A percentile compares a stretch with the other conserved stretches of the same genome.
Conservation (phyloP, 1,140 invertebrate genomes). For the Leptopilina boulardi region DNA sequence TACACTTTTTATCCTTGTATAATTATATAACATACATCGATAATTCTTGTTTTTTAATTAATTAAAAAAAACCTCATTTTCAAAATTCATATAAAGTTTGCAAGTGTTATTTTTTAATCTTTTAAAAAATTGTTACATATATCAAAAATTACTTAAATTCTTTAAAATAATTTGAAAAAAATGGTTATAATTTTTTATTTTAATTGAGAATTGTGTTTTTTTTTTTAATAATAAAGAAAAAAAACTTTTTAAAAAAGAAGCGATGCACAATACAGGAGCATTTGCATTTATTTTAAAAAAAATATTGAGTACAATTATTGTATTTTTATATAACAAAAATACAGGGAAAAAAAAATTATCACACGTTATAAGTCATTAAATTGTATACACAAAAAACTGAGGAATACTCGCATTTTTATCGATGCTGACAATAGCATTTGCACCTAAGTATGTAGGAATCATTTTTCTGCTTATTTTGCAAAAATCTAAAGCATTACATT, state of each 20-base stretch:
- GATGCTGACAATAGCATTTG: slow-evolving; percentile 6
- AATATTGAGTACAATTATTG: slow-evolving; percentile 2
- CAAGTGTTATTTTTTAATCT: too few species aligned
- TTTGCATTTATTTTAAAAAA: slow-evolving; percentile 42
- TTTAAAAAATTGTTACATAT: too few species aligned
- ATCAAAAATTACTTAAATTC: too few species aligned
- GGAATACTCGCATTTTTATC: slow-evolving; percentile 2
- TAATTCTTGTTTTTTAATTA: background rate
- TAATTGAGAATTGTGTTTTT: too few species aligned
- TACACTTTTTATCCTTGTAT: background rate
- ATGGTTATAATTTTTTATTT: too few species aligned
- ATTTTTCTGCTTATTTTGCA: background rate
- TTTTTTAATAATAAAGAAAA: slow-evolving; percentile 22
- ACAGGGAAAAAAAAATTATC: background rate
- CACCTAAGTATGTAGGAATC: slow-evolving; percentile 1
- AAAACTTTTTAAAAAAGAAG: background rate
- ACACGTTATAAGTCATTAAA: background rate
- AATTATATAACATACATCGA: background rate
- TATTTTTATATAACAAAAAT: slow-evolving; percentile 14
- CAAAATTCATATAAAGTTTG: too few species aligned
- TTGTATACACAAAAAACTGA: background rate
- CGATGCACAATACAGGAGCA: slow-evolving; percentile 25
- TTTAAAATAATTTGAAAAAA: too few species aligned
- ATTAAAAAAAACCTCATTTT: background rate
- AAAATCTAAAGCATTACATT: background rate